Percentiles rank a stretch among this genome's conserved stretches.
Evolutionary conservation across 2,888 invertebrate species (phyloP).

Genomic region (Archips xylosteana): DNA sequence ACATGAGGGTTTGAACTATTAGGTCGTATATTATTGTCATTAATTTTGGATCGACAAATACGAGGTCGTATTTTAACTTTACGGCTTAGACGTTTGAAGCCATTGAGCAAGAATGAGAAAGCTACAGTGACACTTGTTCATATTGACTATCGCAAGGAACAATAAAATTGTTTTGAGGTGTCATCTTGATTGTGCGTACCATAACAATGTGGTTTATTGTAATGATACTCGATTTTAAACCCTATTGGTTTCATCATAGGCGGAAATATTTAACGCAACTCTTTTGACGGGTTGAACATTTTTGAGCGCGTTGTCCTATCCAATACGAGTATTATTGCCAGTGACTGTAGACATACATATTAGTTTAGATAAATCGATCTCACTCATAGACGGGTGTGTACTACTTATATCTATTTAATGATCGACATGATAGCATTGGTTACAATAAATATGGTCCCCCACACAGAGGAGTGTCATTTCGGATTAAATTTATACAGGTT

Average conservation of each 20-base stretch:
- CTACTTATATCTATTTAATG: not conserved
- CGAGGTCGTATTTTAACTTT: too few species aligned
- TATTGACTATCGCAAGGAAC: not conserved
- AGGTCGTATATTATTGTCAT: too few species aligned
- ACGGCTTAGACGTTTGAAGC: not conserved
- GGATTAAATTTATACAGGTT: not conserved
- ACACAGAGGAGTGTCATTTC: not conserved
- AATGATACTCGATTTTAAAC: not conserved
- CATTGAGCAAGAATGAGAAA: not conserved
- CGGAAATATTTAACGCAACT: too few species aligned
- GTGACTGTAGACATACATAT: not conserved
- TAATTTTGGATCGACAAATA: too few species aligned
- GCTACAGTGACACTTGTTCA: not conserved
- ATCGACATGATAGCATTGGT: not conserved
- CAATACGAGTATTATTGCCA: too few species aligned
- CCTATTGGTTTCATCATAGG: not conserved
- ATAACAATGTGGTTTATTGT: too few species aligned
- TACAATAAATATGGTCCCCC: not conserved
- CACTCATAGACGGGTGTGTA: constrained; percentile 4
- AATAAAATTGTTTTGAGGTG: not conserved
- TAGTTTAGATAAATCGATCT: not conserved
- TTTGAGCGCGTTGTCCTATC: too few species aligned
- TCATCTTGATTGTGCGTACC: not conserved
- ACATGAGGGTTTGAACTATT: too few species aligned
- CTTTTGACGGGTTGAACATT: too few species aligned